Conservation (phyloP, 2,888 invertebrate genomes). For the Ceratothoa steindachneri region DNA sequence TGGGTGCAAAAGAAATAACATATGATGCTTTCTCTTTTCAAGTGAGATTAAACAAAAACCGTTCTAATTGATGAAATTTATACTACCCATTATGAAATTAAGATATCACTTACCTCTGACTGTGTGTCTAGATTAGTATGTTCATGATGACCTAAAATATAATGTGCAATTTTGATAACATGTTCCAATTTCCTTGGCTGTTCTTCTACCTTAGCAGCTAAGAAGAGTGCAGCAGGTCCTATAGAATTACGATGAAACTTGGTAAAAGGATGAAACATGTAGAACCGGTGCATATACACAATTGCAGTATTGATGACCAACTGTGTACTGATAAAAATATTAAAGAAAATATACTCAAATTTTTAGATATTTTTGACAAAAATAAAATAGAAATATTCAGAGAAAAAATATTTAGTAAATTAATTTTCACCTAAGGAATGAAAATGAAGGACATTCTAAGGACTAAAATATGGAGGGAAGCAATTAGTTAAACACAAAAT, state of each 20-base stretch:
- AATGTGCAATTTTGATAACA: slow-evolving; percentile 82
- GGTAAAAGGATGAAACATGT: slow-evolving; percentile 94
- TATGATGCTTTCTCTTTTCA: too few species aligned
- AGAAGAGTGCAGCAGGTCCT: slow-evolving; percentile 88
- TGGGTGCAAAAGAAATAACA: too few species aligned
- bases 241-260: slow-evolving; percentile 91
- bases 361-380: neutral
- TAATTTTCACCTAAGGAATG: too few species aligned
- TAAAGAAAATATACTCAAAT: slow-evolving; percentile 50
- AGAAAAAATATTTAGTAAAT: too few species aligned
- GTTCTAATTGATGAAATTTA: too few species aligned
- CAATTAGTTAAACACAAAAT: too few species aligned
- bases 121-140: slow-evolving; percentile 63
- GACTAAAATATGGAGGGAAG: too few species aligned
- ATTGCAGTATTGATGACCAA: slow-evolving; percentile 98
- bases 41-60: too few species aligned
- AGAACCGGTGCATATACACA: slow-evolving; percentile 98
- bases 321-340: slow-evolving; percentile 64
- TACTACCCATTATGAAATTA: too few species aligned
- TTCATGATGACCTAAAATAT: slow-evolving; percentile 65
- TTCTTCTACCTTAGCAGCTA: slow-evolving; percentile 98
- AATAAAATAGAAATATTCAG: neutral
- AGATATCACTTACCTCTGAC: slow-evolving; percentile 66
- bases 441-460: too few species aligned
- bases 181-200: slow-evolving; percentile 96